Evolutionary conservation across 2,797 vertebrate genomes (phyloP), one percentile per base, ranked within the genome.

Genomic region (Gouania willdenowi): DNA sequence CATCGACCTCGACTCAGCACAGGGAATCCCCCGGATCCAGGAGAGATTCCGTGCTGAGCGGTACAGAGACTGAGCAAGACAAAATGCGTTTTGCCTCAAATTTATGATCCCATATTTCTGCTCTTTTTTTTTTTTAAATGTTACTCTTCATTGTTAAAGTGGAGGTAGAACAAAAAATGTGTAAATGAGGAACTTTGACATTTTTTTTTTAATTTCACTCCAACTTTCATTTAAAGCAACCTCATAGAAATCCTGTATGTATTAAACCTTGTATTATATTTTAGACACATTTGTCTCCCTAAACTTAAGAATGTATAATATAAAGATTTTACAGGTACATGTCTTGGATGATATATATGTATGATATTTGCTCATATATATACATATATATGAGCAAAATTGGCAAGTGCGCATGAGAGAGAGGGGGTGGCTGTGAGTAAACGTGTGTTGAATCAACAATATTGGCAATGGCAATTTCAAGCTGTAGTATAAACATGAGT

Each of bases 11-110:
- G 0, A 51, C 89, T 7, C 82, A 82, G 20, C 90, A 86, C 75
- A 93, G 92, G 87, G 94, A 97, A 86, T 81, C 94, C 44, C 78
- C 85, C 1, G 88, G 87, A 31, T 90, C 89, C 37, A 85, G 90
- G 67, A 88, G 89, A 87, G 90, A 91, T 85, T 92, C 93, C 40
- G 91, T 93, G 87, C 91, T 92, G 89, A 95, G 86, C 83, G 91
- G 88, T 85, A 89, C 93, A 85, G 95, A 98, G 81, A 92, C 89
- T 44, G 95, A 98, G 53, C 91, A 93, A 88, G 96, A 98, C 79
- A 98, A 97, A 85, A 93, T 94, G 76, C 91, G 94, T 32, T 98
- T 98, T 69, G 89, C 95, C 51, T 97, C 96, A 49, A 98, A 98
- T 90, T 94, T 98, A 92, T 98, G 94, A 98, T 94, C 88, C 77